These are phyloP conservation scores for Herminia tarsipennalis DNA, from an alignment of 2,888 invertebrate genomes.

Conservation along the genomic window DNA sequence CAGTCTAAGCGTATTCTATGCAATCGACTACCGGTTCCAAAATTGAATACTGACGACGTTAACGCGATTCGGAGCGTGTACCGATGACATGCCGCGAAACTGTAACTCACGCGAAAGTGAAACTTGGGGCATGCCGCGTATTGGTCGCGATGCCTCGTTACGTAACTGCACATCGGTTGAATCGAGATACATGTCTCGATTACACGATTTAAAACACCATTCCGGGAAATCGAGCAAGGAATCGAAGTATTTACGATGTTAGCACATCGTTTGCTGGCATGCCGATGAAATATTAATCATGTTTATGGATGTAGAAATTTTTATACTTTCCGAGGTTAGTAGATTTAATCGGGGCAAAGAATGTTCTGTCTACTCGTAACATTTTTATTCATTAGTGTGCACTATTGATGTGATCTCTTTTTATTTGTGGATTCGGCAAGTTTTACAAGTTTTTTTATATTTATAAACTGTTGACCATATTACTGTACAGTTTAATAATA, in stretches of 20 bases:
- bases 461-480: too few relatives aligned
- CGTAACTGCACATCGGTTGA: constrained; percentile 56
- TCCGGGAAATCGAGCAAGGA: constrained; percentile 51
- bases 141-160: constrained; percentile 66
- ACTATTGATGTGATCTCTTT: too few relatives aligned
- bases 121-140: constrained; percentile 59
- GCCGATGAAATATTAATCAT: constrained; percentile 41
- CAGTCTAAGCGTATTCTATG: constrained; percentile 38
- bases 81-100: constrained; percentile 56
- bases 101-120: constrained; percentile 81
- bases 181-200: constrained; percentile 55
- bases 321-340: constrained; percentile 33
- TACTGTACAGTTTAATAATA: too few relatives aligned
- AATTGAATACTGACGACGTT: constrained; percentile 50
- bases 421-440: too few relatives aligned
- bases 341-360: too few relatives aligned
- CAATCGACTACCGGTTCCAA: constrained; percentile 61
- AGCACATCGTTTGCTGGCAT: constrained; percentile 46
- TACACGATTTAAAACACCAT: constrained; percentile 58
- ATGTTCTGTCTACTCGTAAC: too few relatives aligned
- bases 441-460: too few relatives aligned
- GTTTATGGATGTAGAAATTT: constrained; percentile 45
- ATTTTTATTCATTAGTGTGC: too few relatives aligned
- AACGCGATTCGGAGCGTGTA: constrained; percentile 45
- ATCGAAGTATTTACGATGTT: constrained; percentile 39